Base-by-base conservation (phyloP, 2,888 invertebrate genomes). In the Ectemnius continuus region DNA sequence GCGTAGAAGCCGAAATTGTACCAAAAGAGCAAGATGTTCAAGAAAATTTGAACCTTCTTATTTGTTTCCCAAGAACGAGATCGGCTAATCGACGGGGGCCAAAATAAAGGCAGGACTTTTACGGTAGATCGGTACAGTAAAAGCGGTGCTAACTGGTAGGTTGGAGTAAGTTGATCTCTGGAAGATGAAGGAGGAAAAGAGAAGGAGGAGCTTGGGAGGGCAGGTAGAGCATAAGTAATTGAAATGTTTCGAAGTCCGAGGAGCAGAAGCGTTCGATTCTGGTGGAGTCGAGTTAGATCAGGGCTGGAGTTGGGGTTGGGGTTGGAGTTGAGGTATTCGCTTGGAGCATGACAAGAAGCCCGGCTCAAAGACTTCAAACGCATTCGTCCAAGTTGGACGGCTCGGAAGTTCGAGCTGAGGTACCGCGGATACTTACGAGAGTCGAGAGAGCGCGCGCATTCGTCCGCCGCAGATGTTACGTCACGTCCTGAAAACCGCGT, bases 191-290 rank as follows among this genome's bases (percentile, higher is more conserved):
- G 70, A 61, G 48, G 67, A 23, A 46, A 74, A 59, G 62, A 18
- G 48, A 63, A 48, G 68, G 71, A 64, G 65, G 46, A 14, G 28
- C 18, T 4, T 23, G 57, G 48, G 28, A 20, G 23, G 3, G 3
- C 60, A 52, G 71, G 69, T 23, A 60, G 66, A 20, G 75, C 66
- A 79, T 81, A 82, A 82, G 81, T 83, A 83, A 81, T 81, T 78
- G 78, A 79, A 83, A 83, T 78, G 75, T 81, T 80, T 80, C 78
- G 77, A 70, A 69, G 64, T 56, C 59, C 26, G 58, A 14, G 36
- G 67, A 66, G 65, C 58, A 62, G 75, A 68, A 75, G 59, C 56
- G 70, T 73, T 79, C 76, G 70, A 61, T 76, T 75, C 70, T 58
- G 65, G 58, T 23, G 66, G 57, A 68, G n/a, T 23, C 68, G 57